These are phyloP conservation scores for Stegana nigrithorax DNA, from an alignment of 2,888 invertebrate species.

Conservation along the genomic window DNA sequence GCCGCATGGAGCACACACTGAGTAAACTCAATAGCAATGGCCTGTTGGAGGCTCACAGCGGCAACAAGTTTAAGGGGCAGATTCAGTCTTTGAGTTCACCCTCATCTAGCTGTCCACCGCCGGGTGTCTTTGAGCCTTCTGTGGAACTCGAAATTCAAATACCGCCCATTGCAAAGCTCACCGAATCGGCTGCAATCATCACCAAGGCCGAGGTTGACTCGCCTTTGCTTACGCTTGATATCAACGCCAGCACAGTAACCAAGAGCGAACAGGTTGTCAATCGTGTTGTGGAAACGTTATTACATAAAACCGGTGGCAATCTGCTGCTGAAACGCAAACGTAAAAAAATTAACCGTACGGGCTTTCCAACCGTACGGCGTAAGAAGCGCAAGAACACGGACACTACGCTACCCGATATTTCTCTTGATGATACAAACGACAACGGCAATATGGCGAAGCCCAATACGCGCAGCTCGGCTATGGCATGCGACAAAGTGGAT, in stretches of 20 bases:
- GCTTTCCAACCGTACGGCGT: constrained; percentile 85
- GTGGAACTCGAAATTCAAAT: constrained; percentile 77
- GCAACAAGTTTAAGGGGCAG: constrained; percentile 28
- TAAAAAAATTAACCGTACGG: constrained; percentile 86
- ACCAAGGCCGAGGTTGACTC: constrained; percentile 69
- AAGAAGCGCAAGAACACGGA: constrained; percentile 76
- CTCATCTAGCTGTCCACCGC: constrained; percentile 69
- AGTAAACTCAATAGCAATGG: constrained; percentile 18
- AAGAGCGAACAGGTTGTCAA: constrained; percentile 48
- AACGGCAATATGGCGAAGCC: constrained; percentile 15
- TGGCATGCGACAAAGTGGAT: background rate
- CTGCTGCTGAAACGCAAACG: constrained; percentile 73
- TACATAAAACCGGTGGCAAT: constrained; percentile 65
- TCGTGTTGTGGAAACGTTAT: constrained; percentile 64
- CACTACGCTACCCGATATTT: constrained; percentile 24
- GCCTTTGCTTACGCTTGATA: constrained; percentile 59
- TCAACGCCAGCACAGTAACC: constrained; percentile 38
- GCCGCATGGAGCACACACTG: constrained; percentile 71
- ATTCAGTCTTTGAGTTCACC: constrained; percentile 40
- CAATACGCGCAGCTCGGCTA: constrained; percentile 2
- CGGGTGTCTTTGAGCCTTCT: constrained; percentile 79
- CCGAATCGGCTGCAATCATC: constrained; percentile 65
- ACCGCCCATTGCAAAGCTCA: constrained; percentile 72
- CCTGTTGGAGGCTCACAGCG: background rate
- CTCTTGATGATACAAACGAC: too few relatives aligned